Base-by-base conservation (phyloP, 2,888 invertebrate genomes). In the Oeneis ivallda region DNA sequence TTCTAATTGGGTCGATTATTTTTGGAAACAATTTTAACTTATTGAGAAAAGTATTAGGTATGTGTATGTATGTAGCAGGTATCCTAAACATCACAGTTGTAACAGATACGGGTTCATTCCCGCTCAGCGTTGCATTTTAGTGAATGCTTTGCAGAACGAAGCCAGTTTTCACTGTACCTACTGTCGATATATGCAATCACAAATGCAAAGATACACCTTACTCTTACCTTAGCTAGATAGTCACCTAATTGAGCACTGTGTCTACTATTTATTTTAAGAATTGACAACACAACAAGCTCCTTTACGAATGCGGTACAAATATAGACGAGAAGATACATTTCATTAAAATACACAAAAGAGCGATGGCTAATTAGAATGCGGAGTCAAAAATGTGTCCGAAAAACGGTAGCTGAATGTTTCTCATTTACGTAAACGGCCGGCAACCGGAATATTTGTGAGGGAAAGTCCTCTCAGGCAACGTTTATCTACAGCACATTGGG, bases 401-500 rank as follows among this genome's bases (percentile, higher is more conserved):
- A 85, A 83, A 79, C 70, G 71, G 71, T 77, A 76, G 80, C 79
- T 80, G 79, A 82, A 85, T 81, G 77, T 79, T 79, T 77, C 78
- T 78, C 81, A 81, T 88, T 86, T 82, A 76, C 79, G 83, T 79
- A 83, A 85, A 78, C 79, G 79, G 78, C 77, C 73, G 80, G 81
- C 84, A 84, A 83, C 80, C 77, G 79, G 81, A 84, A 86, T 86
- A 87, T 87, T 86, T 84, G 85, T 83, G 80, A 82, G 79, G 79
- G 78, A 83, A 79, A 78, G 80, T 83, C 78, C 85, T 86, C 80
- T 83, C 81, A 80, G 83, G 82, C 79, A 83, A 83, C 87, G 84
- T 88, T 90, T 90, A 89, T 88, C 86, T 86, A 81, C 85, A 87
- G 86, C 85, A 88, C 87, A 88, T 89, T 88, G 85, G 83, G 85